phyloP scores from a whole-genome alignment of 2,888 invertebrate genomes.

The Oscheius sp. region DNA sequence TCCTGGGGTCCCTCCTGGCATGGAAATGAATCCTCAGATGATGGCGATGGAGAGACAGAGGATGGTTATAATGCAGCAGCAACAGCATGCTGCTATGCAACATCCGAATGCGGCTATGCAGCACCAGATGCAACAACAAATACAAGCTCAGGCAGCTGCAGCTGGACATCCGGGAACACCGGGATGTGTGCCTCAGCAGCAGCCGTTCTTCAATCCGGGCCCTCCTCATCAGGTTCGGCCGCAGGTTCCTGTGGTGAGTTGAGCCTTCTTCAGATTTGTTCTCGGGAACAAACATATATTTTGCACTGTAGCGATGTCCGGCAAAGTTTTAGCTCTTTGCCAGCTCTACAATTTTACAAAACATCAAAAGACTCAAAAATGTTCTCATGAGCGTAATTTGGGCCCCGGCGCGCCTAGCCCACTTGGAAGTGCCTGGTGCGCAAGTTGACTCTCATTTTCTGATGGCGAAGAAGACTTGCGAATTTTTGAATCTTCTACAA shows the following conservation, averaged over 20 bases:
- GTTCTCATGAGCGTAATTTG: no score
- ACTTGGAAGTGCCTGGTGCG: no score
- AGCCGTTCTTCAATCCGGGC: slow-evolving; percentile 14
- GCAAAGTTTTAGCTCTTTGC: no score
- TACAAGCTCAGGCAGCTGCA: slow-evolving; percentile 29
- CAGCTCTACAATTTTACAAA: no score
- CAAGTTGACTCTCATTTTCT: no score
- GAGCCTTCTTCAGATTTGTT: background rate
- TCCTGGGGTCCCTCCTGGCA: slow-evolving; percentile 14
- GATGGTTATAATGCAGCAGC: slow-evolving; percentile 31
- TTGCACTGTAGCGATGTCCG: no score
- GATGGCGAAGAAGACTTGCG: no score
- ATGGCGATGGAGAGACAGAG: slow-evolving; percentile 28
- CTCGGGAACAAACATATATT: no score
- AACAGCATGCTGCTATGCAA: slow-evolving; percentile 28
- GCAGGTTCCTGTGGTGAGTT: slow-evolving; percentile 22
- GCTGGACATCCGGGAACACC: slow-evolving; percentile 28
- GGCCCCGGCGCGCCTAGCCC: no score
- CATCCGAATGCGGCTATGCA: slow-evolving; percentile 29
- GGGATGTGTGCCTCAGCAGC: slow-evolving; percentile 22
- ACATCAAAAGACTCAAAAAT: no score
- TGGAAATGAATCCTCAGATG: slow-evolving; percentile 36
- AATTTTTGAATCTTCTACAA: no score
- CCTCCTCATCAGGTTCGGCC: background rate
- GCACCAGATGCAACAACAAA: slow-evolving; percentile 34